Evolutionary conservation across 2,888 invertebrate species (phyloP), one percentile per base, ranked within the genome.

Genomic region (Athripsodes cinereus): DNA sequence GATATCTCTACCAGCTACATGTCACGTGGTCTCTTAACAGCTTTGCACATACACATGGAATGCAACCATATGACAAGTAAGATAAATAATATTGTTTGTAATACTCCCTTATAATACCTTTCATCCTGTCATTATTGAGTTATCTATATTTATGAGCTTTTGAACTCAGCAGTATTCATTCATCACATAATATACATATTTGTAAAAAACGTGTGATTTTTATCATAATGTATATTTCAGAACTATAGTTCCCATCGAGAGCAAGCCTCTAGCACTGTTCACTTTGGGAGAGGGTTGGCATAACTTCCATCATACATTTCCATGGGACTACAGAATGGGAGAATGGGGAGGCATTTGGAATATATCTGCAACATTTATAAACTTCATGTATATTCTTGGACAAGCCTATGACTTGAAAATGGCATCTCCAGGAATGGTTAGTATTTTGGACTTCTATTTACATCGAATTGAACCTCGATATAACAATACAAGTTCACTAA

Each of bases 241-340:
- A 65, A 75, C 79, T 70, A 87, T 95, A 67, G 87, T 84, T 70
- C 92, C 95, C 0, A 76, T 82, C 0, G 88, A 95, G 73, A 93
- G 90, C 69, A 77, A 80, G 63, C 74, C 79, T 1, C 92, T 94
- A 0, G 84, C 91, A 0, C 67, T 88, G 0, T 68, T 85, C 19
- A 84, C 90, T 0, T 78, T 89, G 72, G 92, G 92, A 1, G 92
- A 92, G 72, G 95, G 95, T 3, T 95, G 92, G 89, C 95, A 95
- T 76, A 95, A 95, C 74, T 95, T 92, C 72, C 95, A 95, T 70
- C 95, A 95, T 73, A 87, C 88, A 0, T 95, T 95, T 72, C 94
- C 94, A 0, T 92, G 91, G 87, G 95, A 95, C 72, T 95, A 95
- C 80, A 89, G 91, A 68, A 89, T 94, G 21, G 87, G 92, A 6